Conservation (phyloP, 2,797 vertebrate genomes). For the Phoeniculus purpureus region DNA sequence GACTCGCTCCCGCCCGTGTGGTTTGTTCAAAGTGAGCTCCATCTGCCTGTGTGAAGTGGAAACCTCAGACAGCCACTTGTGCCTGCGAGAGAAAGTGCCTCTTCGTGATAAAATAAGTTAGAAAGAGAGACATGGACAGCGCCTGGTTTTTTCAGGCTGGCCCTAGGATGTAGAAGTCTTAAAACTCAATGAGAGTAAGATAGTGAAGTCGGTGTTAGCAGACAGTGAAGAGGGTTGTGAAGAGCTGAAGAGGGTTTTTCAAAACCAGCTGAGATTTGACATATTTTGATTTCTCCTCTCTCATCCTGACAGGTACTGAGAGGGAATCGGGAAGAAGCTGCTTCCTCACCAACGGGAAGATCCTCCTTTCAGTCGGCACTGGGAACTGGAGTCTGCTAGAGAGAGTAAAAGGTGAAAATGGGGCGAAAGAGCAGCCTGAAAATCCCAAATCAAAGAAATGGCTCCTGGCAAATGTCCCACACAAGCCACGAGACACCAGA, state of each 20-base stretch:
- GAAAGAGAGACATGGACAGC: not conserved
- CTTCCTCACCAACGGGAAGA: not conserved
- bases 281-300: not conserved
- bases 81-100: not conserved
- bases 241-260: not conserved
- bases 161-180: not conserved
- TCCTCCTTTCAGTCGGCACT: not conserved
- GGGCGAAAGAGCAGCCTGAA: not conserved
- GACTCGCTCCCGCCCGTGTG: not conserved
- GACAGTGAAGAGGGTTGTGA: not conserved
- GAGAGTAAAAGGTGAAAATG: not conserved
- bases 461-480: not conserved
- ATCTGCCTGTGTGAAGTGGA: not conserved
- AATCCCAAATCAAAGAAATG: fast-evolving
- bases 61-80: not conserved
- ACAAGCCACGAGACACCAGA: not conserved
- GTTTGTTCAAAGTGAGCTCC: not conserved
- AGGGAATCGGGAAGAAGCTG: not conserved
- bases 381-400: not conserved
- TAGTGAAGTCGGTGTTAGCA: not conserved
- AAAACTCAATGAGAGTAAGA: not conserved
- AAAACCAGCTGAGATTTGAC: not conserved
- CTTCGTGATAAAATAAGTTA: not conserved
- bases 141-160: constrained; percentile 4
- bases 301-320: not conserved